Evolutionary conservation across 35 echinoderm and acorn worm species (phyloP), one percentile per base, ranked within the genome.

Genomic region (Lytechinus variegatus): DNA sequence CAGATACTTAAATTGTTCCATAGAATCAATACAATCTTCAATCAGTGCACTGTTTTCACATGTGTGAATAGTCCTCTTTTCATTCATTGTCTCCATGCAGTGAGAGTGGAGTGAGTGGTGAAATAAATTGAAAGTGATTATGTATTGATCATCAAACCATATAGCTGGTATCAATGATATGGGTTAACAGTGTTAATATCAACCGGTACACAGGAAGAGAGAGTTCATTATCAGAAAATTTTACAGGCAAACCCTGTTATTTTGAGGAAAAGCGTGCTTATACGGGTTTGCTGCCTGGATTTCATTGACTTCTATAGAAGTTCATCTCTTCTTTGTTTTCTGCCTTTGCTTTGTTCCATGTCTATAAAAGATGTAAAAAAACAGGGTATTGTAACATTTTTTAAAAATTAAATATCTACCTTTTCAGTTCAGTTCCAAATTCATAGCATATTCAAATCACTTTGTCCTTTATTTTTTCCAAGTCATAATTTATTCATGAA

Each of bases 101-200:
- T n/a, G 66, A 79, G 19, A 21, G 66, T 0, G 8, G 66, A 79
- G 56, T 79, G 66, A 79, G 66, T 24, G 66, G 66, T 14, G 66
- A 24, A 79, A 79, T 79, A 79, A 79, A 79, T 79, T 79, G 66
- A 79, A 79, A 79, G 66, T 79, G 66, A 79, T 79, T 79, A 79
- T 19, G 66, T 79, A 79, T 79, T 79, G 66, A 79, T 79, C 16
- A 79, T 79, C 66, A 79, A 79, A n/a, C 66, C 14, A 79, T 79
- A 79, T 24, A 79, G 19, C n/a, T 79, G 66, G 66, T 79, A 79
- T 79, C 66, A 21, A 16, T 79, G 14, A 79, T 79, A 16, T n/a
- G 3, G 66, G 66, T 79, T 79, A 79, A 24, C 19, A 79, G 66
- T 79, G 66, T 79, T 79, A 79, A 79, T 79, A 79, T n/a, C 66